Base-by-base conservation (phyloP, 1,140 invertebrate species). In the Carposina sasakii region DNA sequence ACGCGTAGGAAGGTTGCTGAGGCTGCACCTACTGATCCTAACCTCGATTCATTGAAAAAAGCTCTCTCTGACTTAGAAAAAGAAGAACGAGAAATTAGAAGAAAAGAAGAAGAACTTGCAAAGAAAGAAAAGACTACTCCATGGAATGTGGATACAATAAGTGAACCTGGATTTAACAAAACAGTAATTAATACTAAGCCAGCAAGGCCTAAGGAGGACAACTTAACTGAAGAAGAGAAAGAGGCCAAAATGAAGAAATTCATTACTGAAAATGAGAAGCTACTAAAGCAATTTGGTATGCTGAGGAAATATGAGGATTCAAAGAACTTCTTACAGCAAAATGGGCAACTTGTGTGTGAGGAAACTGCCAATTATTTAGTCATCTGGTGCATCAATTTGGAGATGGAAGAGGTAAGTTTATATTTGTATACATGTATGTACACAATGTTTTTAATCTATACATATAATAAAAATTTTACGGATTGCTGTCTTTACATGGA, bases 61-160 rank as follows among this genome's bases (percentile, higher is more conserved):
- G 89, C 91, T 36, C 70, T 97, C 8, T 84, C 89, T 42, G 90
- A 95, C 42, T 68, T 97, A 2, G 92, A 97, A 69, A 88, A 89
- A 54, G 91, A 98, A 73, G 89, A 89, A 45, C 86, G 89, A 57
- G 88, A 91, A 39, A 87, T 95, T 3, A 85, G 89, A 59, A 86
- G 90, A 10, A 89, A 93, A 66, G 93, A 96, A 64, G 90, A 92
- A 1, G 96, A 98, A 44, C 67, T 99, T 1, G 86, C 89, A 36
- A 96, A 97, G 64, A 96, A 98, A 75, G 98, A 99, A 63, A 95
- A 93, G 87, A 81, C 92, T 42, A 92, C 92, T 36, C 98, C 98
- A 2, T 98, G 96, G 96, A 99, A 99, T 88, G 95, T 99, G 3
- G 98, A 99, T 84, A 99, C 98, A 1, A 98, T 99, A 52, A 97